Conservation (phyloP, 2,888 invertebrate genomes). For the Eudemis profundana region DNA sequence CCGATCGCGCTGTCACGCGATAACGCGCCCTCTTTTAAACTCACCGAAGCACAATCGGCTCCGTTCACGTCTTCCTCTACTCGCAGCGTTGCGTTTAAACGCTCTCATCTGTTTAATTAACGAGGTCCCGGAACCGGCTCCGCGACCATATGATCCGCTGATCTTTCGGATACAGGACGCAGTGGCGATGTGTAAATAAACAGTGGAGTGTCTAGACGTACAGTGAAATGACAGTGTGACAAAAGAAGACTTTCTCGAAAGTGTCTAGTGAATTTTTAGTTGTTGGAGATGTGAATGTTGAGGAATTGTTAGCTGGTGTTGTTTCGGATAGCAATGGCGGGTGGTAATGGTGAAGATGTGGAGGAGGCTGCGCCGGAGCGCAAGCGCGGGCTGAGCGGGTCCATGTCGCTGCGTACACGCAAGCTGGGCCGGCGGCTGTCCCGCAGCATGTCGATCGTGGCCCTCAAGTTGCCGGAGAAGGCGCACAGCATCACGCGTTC, state of each 20-base stretch:
- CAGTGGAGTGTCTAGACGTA: conserved; percentile 67
- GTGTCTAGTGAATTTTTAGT: conserved; percentile 65
- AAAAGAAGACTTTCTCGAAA: conserved; percentile 62
- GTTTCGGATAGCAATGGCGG: conserved; percentile 74
- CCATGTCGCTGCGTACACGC: conserved; percentile 80
- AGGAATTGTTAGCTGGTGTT: conserved; percentile 61
- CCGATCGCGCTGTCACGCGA: conserved; percentile 59
- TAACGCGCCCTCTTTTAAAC: conserved; percentile 77
- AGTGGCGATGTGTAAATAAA: conserved; percentile 72
- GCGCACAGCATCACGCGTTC: conserved; percentile 86
- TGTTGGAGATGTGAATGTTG: conserved; percentile 77
- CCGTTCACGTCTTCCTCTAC: conserved; percentile 58
- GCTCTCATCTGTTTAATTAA: conserved; percentile 50
- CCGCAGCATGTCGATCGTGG: conserved; percentile 84
- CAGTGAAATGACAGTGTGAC: conserved; percentile 70
- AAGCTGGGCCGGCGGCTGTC: conserved; percentile 83
- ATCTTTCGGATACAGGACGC: conserved; percentile 64
- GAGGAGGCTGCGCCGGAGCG: conserved; percentile 59
- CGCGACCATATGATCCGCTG: conserved; percentile 75
- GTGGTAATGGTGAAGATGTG: conserved; percentile 73
- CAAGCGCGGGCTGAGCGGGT: conserved; percentile 77
- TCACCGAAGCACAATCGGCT: conserved; percentile 63
- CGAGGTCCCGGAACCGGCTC: conserved; percentile 67
- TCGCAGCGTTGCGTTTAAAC: conserved; percentile 53
- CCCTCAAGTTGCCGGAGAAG: conserved; percentile 84